Conservation (phyloP, 2,113 vertebrate genomes). For the Corydoras sp. region DNA sequence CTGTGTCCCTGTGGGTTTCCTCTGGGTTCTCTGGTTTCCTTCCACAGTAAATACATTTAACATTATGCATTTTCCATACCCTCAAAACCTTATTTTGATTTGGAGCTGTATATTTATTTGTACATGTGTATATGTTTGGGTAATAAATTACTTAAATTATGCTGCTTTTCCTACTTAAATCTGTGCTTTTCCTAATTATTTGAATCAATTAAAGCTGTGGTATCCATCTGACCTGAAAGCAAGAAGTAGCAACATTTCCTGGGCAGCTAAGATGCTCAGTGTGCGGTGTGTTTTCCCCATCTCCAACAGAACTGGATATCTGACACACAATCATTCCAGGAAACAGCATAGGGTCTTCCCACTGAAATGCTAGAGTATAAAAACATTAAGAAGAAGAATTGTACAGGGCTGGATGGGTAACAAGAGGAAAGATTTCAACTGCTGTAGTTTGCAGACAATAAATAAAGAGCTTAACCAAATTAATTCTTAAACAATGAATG, state of each 20-base stretch:
- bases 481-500: no score
- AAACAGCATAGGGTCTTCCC: conserved; percentile 48
- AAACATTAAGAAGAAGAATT: conserved; percentile 60
- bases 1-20: no score
- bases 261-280: conserved; percentile 8
- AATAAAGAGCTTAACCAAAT: no score
- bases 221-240: conserved; percentile 17
- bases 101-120: no score
- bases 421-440: conserved; percentile 53
- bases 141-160: neutral
- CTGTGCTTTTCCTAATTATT: neutral
- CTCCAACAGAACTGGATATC: conserved; percentile 40
- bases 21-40: no score
- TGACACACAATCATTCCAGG: conserved; percentile 45
- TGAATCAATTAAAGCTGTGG: conserved; percentile 7
- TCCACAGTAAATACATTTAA: no score
- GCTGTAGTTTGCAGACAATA: conserved; percentile 43
- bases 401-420: conserved; percentile 49
- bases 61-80: no score
- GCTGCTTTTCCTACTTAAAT: conserved; percentile 1
- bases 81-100: no score
- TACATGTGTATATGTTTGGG: neutral
- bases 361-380: conserved; percentile 54
- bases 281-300: conserved; percentile 32
- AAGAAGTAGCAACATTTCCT: conserved; percentile 8